A percentile compares a stretch with the other conserved stretches of the same genome.
phyloP scores from a whole-genome alignment of 2,888 invertebrate genomes.

The Myopa tessellatipennis region DNA sequence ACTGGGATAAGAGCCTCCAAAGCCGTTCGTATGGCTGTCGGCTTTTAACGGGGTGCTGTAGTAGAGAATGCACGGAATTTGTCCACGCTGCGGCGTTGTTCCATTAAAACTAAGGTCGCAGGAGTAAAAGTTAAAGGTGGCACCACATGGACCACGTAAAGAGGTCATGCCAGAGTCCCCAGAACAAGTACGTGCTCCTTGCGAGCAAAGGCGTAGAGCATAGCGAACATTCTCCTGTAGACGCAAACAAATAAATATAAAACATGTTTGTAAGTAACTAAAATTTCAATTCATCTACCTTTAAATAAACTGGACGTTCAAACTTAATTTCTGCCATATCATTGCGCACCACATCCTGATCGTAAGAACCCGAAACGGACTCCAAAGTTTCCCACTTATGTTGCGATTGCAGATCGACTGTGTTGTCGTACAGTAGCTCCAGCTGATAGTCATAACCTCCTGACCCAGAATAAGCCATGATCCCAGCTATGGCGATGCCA shows the following conservation, averaged over 20 bases:
- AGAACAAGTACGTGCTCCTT: slow-evolving; percentile 92
- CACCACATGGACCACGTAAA: slow-evolving; percentile 93
- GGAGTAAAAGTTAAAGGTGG: slow-evolving; percentile 88
- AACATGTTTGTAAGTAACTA: not conserved
- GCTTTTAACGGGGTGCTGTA: slow-evolving; percentile 66
- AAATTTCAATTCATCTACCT: slow-evolving; percentile 70
- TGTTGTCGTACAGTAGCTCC: slow-evolving; percentile 84
- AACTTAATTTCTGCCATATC: slow-evolving; percentile 93
- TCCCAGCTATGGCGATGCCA: slow-evolving; percentile 90
- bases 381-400: slow-evolving; percentile 92
- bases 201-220: slow-evolving; percentile 87
- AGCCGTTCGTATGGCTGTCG: slow-evolving; percentile 47
- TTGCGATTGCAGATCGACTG: slow-evolving; percentile 69
- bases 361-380: slow-evolving; percentile 84
- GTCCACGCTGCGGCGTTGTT: slow-evolving; percentile 94
- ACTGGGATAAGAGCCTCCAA: slow-evolving; percentile 49
- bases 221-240: slow-evolving; percentile 86
- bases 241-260: slow-evolving; percentile 25
- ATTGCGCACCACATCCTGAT: slow-evolving; percentile 85
- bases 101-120: slow-evolving; percentile 96
- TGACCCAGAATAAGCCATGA: slow-evolving; percentile 89
- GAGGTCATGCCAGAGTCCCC: slow-evolving; percentile 92
- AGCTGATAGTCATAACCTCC: slow-evolving; percentile 92
- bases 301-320: slow-evolving; percentile 85
- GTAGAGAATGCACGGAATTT: slow-evolving; percentile 93